Conservation (phyloP, 2,113 vertebrate genomes). For the Egretta garzetta region DNA sequence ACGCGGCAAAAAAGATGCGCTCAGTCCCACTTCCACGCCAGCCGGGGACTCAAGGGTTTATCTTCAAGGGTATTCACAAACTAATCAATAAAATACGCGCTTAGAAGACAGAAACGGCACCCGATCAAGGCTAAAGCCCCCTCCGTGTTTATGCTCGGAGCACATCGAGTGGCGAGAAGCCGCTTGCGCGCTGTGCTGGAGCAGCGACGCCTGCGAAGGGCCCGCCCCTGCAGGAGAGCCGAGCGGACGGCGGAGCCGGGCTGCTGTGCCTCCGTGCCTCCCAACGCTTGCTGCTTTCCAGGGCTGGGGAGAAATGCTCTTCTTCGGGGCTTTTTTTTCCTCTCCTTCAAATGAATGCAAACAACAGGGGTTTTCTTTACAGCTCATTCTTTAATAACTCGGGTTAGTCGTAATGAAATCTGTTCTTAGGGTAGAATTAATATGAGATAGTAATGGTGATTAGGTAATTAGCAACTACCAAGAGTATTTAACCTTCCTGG, state of each 20-base stretch:
- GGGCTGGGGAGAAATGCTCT: not conserved
- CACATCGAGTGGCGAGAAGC: not conserved
- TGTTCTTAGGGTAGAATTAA: slow-evolving; percentile 69
- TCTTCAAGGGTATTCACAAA: not conserved
- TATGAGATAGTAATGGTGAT: slow-evolving; percentile 77
- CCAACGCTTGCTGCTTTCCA: not conserved
- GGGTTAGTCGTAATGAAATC: slow-evolving; percentile 66
- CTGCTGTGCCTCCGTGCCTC: too few species aligned
- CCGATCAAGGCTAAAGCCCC: not conserved
- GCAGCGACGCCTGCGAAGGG: not conserved
- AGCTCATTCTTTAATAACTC: slow-evolving; percentile 32
- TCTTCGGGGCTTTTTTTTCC: not conserved
- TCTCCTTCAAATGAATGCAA: not conserved
- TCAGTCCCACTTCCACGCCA: not conserved
- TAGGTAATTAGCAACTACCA: slow-evolving; percentile 80
- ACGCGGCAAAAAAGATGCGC: not conserved
- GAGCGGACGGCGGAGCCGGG: not conserved
- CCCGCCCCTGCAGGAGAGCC: not conserved
- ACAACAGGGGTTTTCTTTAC: slow-evolving; percentile 47
- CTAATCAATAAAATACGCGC: rapidly evolving
- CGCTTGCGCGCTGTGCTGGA: not conserved
- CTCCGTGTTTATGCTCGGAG: rapidly evolving
- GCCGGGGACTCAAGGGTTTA: not conserved
- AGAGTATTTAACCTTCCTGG: slow-evolving; percentile 78
- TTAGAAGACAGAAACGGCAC: not conserved